Base-by-base conservation (phyloP, 2,888 invertebrate species). In the Andrena bicolor region DNA sequence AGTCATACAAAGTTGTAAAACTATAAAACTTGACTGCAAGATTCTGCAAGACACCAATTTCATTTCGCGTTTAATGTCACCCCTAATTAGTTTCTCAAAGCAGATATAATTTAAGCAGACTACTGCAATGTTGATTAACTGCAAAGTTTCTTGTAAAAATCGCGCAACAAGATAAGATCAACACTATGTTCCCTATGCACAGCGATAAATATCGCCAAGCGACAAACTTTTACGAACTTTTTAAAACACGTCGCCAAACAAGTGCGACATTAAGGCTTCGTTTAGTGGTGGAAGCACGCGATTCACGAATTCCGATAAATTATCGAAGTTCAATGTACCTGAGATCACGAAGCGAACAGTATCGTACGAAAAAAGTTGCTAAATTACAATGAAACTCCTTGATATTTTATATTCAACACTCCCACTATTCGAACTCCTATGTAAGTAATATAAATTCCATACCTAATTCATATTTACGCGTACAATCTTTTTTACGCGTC, bases 161-260 rank as follows among this genome's bases (percentile, higher is more conserved):
- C 32, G 8, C 23, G 66, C 35, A 61, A 16, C 10, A 28, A 64
- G 61, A 80, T 68, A 74, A 53, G 20, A 82, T 73, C 79, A 20
- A 65, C 58, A 58, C 41, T 51, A 13, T 48, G 23, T 66, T 74
- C 65, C 10, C 23, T 28, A 10, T 32, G 56, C 10, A 78, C 77
- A 70, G 69, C 32, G 51, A 80, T 71, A 80, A 75, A 66, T 75
- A 75, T 63, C 41, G 23, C 56, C 16, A n/a, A 64, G 75, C 49
- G 63, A 63, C 69, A 58, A 76, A 77, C 68, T 26, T 82, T 60
- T 53, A n/a, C 63, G 16, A 86, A 80, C 64, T 68, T 80, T 71
- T 71, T 75, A n/a, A 83, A 84, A 88, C 77, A 80, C 79, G 81
- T 84, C 87, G 80, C 83, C 79, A 66, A 73, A 75, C 76, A 79